A percentile compares a stretch with the other conserved stretches of the same genome.
These are phyloP conservation scores for Acanthopleura granulata DNA, from an alignment of 2,888 invertebrate species.

Conservation along the genomic window DNA sequence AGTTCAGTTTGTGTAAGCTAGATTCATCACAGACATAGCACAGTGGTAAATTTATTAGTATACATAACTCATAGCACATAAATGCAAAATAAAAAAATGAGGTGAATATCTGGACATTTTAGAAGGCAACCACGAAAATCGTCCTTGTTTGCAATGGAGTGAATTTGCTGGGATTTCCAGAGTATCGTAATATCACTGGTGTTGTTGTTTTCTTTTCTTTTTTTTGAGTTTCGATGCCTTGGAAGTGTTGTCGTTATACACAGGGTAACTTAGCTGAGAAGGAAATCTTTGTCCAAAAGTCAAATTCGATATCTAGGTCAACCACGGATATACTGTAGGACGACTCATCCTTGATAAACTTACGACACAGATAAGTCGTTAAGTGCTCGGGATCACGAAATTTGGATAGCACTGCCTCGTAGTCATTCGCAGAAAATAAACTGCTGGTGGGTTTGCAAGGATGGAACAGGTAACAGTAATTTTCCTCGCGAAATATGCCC, in stretches of 20 bases:
- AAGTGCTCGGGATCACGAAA: constrained; percentile 5
- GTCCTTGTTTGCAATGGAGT: no score
- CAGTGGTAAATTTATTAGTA: background rate
- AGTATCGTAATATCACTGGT: no score
- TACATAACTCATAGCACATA: background rate
- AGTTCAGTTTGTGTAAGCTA: no score
- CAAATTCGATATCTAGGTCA: background rate
- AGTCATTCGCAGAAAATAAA: background rate
- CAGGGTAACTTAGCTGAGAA: background rate
- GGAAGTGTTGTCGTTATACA: no score
- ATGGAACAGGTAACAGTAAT: background rate
- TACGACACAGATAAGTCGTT: background rate
- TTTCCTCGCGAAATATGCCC: background rate
- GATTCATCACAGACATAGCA: background rate
- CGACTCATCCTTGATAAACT: background rate
- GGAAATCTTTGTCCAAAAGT: constrained; percentile 7
- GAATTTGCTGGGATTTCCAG: no score
- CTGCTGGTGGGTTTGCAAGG: background rate
- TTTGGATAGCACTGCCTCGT: constrained; percentile 9
- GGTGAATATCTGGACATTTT: no score
- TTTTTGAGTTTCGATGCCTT: background rate
- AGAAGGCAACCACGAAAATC: no score
- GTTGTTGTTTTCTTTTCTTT: no score
- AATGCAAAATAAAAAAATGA: background rate
- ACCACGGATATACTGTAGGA: background rate